Percentiles rank a stretch among this genome's conserved stretches.
Conservation (phyloP, 2,797 vertebrate species). For the Trachurus trachurus region DNA sequence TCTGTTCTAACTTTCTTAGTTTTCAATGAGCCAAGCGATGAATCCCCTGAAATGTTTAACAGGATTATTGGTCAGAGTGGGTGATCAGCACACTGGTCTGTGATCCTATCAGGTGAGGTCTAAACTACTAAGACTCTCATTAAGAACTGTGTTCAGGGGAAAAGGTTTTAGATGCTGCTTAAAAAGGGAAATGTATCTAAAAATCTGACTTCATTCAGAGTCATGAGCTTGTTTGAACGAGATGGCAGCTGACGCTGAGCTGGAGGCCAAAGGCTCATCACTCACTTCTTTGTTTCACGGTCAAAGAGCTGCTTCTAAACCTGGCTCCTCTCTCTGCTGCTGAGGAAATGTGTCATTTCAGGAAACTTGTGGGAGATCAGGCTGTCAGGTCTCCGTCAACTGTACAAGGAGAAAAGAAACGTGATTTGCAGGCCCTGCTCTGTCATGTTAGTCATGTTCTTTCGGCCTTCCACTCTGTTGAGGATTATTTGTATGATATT, state of each 20-base stretch:
- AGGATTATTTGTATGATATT: neutral
- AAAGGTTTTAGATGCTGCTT: conserved; percentile 3
- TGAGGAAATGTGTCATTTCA: conserved; percentile 24
- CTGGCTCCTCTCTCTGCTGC: conserved; percentile 1
- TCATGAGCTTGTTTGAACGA: conserved; percentile 13
- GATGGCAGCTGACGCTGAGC: neutral
- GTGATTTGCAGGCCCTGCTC: neutral
- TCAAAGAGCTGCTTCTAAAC: neutral
- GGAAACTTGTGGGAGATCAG: conserved; percentile 1
- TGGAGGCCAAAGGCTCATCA: conserved; percentile 4
- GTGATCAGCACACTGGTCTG: neutral
- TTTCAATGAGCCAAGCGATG: conserved; percentile 10
- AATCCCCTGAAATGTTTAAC: conserved; percentile 22
- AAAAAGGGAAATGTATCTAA: neutral
- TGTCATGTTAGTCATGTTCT: neutral
- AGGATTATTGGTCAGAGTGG: conserved; percentile 19
- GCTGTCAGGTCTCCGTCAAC: conserved; percentile 9
- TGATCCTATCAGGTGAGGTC: conserved; percentile 27
- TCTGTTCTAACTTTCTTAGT: neutral
- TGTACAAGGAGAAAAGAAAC: conserved; percentile 2
- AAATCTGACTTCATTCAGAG: conserved; percentile 18
- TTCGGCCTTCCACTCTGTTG: no score
- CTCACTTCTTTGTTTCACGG: neutral
- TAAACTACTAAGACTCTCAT: conserved; percentile 22
- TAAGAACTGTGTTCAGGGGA: neutral